Evolutionary conservation across 2,888 invertebrate genomes (phyloP).

Genomic region (Acrocyrtus sp.): DNA sequence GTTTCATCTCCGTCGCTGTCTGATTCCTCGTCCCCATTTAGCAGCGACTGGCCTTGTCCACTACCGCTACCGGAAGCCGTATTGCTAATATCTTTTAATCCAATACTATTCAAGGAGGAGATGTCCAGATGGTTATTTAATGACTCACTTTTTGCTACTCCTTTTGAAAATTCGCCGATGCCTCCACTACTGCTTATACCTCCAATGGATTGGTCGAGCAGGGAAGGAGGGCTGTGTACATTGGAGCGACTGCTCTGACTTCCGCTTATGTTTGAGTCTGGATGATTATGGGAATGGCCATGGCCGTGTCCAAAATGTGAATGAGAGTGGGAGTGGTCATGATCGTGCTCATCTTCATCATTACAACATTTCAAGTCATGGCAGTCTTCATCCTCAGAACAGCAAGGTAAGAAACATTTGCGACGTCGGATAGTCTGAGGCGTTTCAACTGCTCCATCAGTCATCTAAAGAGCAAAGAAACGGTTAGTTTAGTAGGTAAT

Average conservation of each 20-base stretch:
- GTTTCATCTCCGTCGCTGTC: constrained; percentile 23
- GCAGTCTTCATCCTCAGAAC: constrained; percentile 55
- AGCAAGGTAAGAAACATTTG: constrained; percentile 61
- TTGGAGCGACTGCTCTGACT: constrained; percentile 16
- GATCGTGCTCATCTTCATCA: constrained; percentile 16
- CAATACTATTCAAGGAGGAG: constrained; percentile 16
- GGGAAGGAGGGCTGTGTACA: constrained; percentile 17
- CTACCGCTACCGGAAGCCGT: not conserved
- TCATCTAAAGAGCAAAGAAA: constrained; percentile 22
- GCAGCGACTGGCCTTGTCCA: not conserved
- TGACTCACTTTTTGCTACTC: constrained; percentile 29
- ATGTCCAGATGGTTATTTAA: constrained; percentile 24
- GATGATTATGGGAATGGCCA: constrained; percentile 41
- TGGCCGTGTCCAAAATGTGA: constrained; percentile 19
- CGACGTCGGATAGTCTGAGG: constrained; percentile 28
- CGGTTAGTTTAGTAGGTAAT: not conserved
- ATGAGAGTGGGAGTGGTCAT: constrained; percentile 25
- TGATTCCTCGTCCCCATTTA: constrained; percentile 15
- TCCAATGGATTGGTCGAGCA: not conserved
- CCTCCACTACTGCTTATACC: not conserved
- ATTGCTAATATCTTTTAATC: not conserved
- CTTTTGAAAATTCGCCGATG: too few relatives aligned
- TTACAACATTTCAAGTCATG: constrained; percentile 57
- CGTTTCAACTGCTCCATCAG: constrained; percentile 35
- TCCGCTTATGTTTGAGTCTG: not conserved